A percentile compares a stretch with the other conserved stretches of the same genome.
Evolutionary conservation across 2,888 invertebrate species (phyloP).

Genomic region (Pachycephus smyrnensis): DNA sequence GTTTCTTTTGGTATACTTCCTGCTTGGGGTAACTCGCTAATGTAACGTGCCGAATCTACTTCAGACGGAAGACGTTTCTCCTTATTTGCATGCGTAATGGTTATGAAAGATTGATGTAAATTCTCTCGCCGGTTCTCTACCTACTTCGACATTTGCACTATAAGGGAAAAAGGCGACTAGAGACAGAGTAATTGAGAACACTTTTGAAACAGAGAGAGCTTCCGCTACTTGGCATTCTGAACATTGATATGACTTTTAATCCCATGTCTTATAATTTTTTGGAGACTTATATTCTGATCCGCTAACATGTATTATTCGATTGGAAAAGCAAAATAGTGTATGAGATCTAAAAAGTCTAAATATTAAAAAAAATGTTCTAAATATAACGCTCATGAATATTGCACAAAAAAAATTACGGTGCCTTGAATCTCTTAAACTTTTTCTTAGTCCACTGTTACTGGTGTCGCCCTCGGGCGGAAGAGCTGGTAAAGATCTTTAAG

Average conservation of each 20-base stretch:
- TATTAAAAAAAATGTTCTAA: no score
- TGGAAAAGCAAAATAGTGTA: not conserved
- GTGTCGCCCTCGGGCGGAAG: conserved; percentile 64
- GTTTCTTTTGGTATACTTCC: not conserved
- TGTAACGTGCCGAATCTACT: conserved; percentile 2
- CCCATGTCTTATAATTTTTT: not conserved
- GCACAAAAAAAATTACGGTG: not conserved
- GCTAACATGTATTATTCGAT: not conserved
- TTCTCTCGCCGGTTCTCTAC: conserved; percentile 3
- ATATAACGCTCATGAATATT: not conserved
- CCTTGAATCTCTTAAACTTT: not conserved
- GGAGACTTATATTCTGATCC: not conserved
- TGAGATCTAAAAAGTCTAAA: not conserved
- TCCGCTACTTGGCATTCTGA: not conserved
- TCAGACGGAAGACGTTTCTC: conserved; percentile 23
- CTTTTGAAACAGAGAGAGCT: not conserved
- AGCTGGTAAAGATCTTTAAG: conserved; percentile 62
- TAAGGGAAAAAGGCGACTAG: conserved; percentile 21
- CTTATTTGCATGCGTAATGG: conserved; percentile 43
- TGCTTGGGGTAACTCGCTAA: not conserved
- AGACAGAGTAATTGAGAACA: conserved; percentile 33
- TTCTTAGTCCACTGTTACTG: conserved; percentile 28
- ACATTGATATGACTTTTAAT: not conserved
- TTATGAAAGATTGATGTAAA: conserved; percentile 43
- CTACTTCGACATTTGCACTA: conserved; percentile 15